A percentile compares a stretch with the other conserved stretches of the same genome.
These are phyloP conservation scores for Ophion costatus DNA, from an alignment of 2,888 invertebrate species.

Conservation along the genomic window DNA sequence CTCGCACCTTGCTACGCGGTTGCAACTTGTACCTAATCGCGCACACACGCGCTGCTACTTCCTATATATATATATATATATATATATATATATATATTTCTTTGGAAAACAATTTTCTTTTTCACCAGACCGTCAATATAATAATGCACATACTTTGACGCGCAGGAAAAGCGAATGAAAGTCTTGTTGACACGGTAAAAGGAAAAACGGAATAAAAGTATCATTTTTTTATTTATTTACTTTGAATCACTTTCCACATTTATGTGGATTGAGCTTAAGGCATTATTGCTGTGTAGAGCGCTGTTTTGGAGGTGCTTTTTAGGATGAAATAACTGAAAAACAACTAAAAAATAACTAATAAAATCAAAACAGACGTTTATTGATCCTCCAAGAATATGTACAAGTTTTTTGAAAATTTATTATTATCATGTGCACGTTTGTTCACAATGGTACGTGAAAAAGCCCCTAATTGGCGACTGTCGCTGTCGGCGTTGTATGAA, in stretches of 20 bases:
- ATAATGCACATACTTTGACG: not conserved
- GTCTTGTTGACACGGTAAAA: not conserved
- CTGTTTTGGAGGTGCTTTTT: too few relatives aligned
- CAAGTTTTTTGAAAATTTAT: too few relatives aligned
- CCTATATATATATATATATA: not conserved
- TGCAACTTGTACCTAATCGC: conserved; percentile 31
- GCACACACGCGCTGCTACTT: conserved; percentile 29
- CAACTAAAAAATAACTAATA: too few relatives aligned
- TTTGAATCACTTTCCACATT: not conserved
- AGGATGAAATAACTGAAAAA: too few relatives aligned
- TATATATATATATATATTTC: not conserved
- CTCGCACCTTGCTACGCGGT: conserved; percentile 62
- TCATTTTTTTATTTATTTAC: not conserved
- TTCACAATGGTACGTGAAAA: too few relatives aligned
- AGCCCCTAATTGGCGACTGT: too few relatives aligned
- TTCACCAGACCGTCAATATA: not conserved
- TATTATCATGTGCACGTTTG: too few relatives aligned
- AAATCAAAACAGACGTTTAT: too few relatives aligned
- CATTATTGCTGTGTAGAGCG: too few relatives aligned
- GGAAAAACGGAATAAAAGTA: not conserved
- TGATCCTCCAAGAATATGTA: too few relatives aligned
- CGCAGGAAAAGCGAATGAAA: not conserved
- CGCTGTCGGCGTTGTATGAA: too few relatives aligned
- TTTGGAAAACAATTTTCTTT: conserved; percentile 3
- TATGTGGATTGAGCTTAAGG: too few relatives aligned